These are phyloP conservation scores for Campylomormyrus numenius DNA, from an alignment of 2,113 vertebrate genomes.

Conservation along the genomic window DNA sequence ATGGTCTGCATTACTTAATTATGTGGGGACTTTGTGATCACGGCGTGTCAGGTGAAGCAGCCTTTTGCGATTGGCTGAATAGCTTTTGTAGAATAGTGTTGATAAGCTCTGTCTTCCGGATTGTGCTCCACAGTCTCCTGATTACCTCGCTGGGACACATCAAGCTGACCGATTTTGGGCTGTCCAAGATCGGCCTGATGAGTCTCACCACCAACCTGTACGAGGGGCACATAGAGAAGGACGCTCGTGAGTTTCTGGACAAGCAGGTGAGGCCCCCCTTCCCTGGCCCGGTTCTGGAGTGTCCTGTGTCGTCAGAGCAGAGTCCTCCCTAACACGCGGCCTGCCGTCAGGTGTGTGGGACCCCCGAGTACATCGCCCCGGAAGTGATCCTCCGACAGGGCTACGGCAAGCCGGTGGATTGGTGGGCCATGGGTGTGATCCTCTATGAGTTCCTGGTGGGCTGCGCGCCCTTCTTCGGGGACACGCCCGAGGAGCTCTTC, in stretches of 20 bases:
- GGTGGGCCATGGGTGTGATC: conserved; percentile 98
- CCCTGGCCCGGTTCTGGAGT: not conserved
- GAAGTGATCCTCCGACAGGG: conserved; percentile 94
- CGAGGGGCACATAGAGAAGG: conserved; percentile 96
- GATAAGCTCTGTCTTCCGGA: not conserved
- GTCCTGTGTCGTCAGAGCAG: not conserved
- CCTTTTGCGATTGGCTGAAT: not conserved
- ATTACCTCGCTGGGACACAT: conserved; percentile 98
- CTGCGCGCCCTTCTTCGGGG: conserved; percentile 91
- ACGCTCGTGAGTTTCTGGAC: conserved; percentile 89
- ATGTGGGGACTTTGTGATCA: not conserved
- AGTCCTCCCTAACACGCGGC: not conserved
- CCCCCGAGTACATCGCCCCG: conserved; percentile 92
- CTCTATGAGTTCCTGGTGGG: conserved; percentile 93
- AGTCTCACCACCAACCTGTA: conserved; percentile 95
- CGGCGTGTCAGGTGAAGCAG: not conserved
- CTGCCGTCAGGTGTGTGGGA: conserved; percentile 81
- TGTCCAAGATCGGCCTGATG: conserved; percentile 97
- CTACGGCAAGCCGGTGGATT: conserved; percentile 95
- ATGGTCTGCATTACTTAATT: not conserved
- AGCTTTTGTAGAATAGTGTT: not conserved
- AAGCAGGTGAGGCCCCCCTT: conserved; percentile 73
- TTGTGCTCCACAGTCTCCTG: conserved; percentile 70
- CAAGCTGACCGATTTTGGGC: conserved; percentile 93
- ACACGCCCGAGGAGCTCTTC: conserved; percentile 93